These are phyloP conservation scores for Ennomos fuscantarius DNA, from an alignment of 2,888 invertebrate species.

Conservation along the genomic window DNA sequence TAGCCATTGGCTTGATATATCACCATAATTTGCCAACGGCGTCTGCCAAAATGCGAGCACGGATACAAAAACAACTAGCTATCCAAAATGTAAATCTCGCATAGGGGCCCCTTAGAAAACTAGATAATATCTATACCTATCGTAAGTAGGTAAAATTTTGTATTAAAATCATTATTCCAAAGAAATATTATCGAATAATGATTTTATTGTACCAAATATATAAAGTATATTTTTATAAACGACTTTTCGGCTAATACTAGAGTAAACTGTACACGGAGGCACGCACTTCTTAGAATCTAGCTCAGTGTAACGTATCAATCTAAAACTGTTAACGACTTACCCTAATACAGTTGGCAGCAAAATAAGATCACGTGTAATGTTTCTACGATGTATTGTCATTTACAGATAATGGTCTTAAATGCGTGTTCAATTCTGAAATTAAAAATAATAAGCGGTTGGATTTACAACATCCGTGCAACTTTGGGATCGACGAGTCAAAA, in stretches of 20 bases:
- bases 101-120: slow-evolving; percentile 71
- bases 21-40: slow-evolving; percentile 69
- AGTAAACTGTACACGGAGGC: slow-evolving; percentile 79
- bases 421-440: slow-evolving; percentile 14
- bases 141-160: slow-evolving; percentile 46
- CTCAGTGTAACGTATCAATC: slow-evolving; percentile 41
- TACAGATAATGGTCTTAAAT: slow-evolving; percentile 20
- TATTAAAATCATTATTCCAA: slow-evolving; percentile 47
- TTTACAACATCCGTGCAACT: slow-evolving; percentile 8
- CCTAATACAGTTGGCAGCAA: slow-evolving; percentile 50
- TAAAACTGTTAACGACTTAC: slow-evolving; percentile 8
- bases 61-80: slow-evolving; percentile 42
- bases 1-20: slow-evolving; percentile 77
- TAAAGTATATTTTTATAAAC: slow-evolving; percentile 42
- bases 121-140: slow-evolving; percentile 63
- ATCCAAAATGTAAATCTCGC: slow-evolving; percentile 58
- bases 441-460: slow-evolving; percentile 15
- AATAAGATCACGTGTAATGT: slow-evolving; percentile 42
- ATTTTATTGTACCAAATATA: slow-evolving; percentile 36
- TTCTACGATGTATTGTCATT: slow-evolving; percentile 17
- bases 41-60: slow-evolving; percentile 59
- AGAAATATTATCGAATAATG: slow-evolving; percentile 35
- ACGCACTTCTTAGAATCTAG: slow-evolving; percentile 79
- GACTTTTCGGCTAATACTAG: slow-evolving; percentile 55
- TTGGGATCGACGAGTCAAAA: slow-evolving; percentile 19